Conservation (phyloP, 2,113 vertebrate species). For the Chrysemys picta region DNA sequence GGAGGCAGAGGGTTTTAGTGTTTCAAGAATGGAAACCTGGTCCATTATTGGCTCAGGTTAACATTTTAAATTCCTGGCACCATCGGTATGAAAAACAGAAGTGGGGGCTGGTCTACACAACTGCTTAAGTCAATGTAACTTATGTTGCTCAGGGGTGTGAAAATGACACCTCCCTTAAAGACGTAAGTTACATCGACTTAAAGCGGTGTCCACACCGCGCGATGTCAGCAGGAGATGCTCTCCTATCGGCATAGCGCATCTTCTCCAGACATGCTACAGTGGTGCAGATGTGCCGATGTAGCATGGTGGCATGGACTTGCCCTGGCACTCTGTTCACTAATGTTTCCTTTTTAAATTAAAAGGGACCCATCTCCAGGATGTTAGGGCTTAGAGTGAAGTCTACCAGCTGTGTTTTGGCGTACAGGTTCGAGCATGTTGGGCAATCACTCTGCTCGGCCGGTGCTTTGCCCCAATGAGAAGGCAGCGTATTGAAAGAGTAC, state of each 20-base stretch:
- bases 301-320: too few species aligned
- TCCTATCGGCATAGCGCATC: too few species aligned
- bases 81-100: not conserved
- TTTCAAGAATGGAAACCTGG: not conserved
- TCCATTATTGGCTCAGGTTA: not conserved
- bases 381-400: not conserved
- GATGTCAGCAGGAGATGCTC: too few species aligned
- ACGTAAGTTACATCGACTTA: too few species aligned
- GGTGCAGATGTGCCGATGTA: too few species aligned
- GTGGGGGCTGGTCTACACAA: not conserved
- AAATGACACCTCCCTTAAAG: too few species aligned
- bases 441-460: not conserved
- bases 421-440: not conserved
- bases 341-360: constrained; percentile 65
- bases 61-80: not conserved
- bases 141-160: too few species aligned
- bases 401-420: not conserved
- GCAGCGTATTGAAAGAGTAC: rapidly evolving
- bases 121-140: too few species aligned
- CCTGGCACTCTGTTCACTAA: not conserved
- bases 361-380: constrained; percentile 53
- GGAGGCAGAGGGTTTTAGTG: not conserved
- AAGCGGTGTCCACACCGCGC: too few species aligned
- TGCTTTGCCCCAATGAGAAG: not conserved
- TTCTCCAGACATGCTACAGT: too few species aligned